A percentile compares a stretch with the other conserved stretches of the same genome.
Evolutionary conservation across 2,113 vertebrate genomes (phyloP).

Genomic region (Dasyurus viverrinus): DNA sequence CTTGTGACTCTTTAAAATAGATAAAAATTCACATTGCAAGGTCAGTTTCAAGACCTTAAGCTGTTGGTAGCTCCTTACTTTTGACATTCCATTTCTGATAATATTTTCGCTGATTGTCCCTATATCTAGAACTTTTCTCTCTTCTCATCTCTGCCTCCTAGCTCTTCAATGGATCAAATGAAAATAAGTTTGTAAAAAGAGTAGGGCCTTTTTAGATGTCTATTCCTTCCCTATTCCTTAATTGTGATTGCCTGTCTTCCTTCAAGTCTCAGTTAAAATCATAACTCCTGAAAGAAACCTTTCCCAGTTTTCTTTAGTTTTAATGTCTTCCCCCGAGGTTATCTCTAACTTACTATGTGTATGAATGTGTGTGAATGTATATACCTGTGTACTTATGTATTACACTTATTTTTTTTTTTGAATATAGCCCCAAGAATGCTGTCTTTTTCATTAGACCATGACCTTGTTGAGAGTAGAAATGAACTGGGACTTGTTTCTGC

Average conservation of each 20-base stretch:
- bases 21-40: conserved; percentile 28
- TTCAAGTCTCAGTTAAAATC: background rate
- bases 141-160: background rate
- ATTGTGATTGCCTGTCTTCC: background rate
- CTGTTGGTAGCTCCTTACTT: background rate
- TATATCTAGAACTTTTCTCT: background rate
- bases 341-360: background rate
- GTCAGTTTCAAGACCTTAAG: no score
- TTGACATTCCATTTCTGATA: background rate
- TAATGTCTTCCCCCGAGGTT: background rate
- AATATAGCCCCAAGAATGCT: background rate
- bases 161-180: background rate
- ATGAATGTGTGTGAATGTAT: background rate
- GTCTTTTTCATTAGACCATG: background rate
- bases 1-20: conserved; percentile 38
- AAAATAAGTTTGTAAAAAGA: background rate
- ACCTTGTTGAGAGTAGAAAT: background rate
- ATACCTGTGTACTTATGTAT: background rate
- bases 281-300: background rate
- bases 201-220: background rate
- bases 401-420: background rate
- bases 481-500: background rate
- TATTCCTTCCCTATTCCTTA: background rate
- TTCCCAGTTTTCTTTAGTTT: background rate
- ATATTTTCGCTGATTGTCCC: background rate